Percentiles rank a stretch among this genome's conserved stretches.
These are phyloP conservation scores for Andricus quercusramuli DNA, from an alignment of 2,888 invertebrate genomes.

Conservation along the genomic window DNA sequence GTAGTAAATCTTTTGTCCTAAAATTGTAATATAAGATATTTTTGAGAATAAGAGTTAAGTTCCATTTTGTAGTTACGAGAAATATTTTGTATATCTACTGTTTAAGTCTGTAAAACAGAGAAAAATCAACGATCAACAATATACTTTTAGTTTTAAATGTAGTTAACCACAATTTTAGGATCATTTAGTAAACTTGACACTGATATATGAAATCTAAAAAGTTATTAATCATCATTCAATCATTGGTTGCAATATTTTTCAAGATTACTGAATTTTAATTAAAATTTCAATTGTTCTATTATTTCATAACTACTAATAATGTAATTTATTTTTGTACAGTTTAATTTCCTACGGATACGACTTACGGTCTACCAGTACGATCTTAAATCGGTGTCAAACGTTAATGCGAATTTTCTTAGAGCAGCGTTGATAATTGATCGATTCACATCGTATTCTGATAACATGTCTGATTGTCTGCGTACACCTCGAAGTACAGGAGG, in stretches of 20 bases:
- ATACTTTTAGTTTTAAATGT: constrained; percentile 19
- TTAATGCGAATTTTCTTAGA: constrained; percentile 46
- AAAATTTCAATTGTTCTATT: neutral
- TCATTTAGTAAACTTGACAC: neutral
- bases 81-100: neutral
- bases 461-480: neutral
- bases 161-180: neutral
- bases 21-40: neutral
- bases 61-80: neutral
- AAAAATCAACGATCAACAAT: neutral
- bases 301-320: neutral
- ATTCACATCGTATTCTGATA: constrained; percentile 48
- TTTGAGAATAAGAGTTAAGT: neutral
- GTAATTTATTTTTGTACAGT: neutral
- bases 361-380: neutral
- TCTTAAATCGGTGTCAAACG: constrained; percentile 50
- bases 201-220: neutral
- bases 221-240: neutral
- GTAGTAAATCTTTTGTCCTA: neutral
- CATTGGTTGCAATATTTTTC: neutral
- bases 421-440: constrained; percentile 47
- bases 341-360: neutral
- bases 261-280: neutral
- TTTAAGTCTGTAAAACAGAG: neutral
- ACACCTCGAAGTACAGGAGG: constrained; percentile 49